These are phyloP conservation scores for Neogobius melanostomus DNA, from an alignment of 2,113 vertebrate genomes.

Conservation along the genomic window DNA sequence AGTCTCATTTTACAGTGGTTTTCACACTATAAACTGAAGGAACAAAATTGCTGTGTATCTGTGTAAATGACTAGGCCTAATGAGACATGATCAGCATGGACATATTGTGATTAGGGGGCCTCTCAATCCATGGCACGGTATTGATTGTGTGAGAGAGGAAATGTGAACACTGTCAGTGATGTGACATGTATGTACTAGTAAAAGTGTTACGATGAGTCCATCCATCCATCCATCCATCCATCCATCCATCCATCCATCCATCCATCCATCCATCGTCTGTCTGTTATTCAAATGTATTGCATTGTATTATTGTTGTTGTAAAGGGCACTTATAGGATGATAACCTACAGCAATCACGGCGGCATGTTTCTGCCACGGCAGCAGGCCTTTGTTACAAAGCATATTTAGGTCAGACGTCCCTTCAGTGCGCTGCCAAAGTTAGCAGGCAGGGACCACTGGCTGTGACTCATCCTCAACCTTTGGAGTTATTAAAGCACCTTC, in stretches of 20 bases:
- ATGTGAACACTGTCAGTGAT: background rate
- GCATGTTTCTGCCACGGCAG: background rate
- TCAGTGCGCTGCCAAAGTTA: conserved; percentile 22
- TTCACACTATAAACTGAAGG: too few relatives aligned
- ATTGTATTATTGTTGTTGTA: background rate
- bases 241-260: too few relatives aligned
- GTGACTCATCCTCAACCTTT: conserved; percentile 57
- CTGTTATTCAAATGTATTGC: background rate
- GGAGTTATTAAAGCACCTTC: conserved; percentile 40
- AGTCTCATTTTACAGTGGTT: background rate
- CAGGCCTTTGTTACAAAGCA: conserved; percentile 15
- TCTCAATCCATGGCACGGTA: conserved; percentile 17
- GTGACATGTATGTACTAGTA: background rate
- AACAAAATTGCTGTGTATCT: background rate
- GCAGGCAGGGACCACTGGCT: conserved; percentile 34
- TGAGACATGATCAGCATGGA: conserved; percentile 23
- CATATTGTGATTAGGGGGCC: conserved; percentile 16
- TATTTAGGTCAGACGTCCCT: conserved; percentile 44
- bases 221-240: too few relatives aligned
- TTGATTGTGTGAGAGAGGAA: conserved; percentile 1
- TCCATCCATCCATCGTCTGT: too few relatives aligned
- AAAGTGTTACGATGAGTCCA: background rate
- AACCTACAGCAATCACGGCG: background rate
- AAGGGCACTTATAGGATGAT: too few relatives aligned
- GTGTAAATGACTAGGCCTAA: conserved; percentile 21